Evolutionary conservation across 2,888 invertebrate species (phyloP).

Genomic region (Mesorhabditis belari): DNA sequence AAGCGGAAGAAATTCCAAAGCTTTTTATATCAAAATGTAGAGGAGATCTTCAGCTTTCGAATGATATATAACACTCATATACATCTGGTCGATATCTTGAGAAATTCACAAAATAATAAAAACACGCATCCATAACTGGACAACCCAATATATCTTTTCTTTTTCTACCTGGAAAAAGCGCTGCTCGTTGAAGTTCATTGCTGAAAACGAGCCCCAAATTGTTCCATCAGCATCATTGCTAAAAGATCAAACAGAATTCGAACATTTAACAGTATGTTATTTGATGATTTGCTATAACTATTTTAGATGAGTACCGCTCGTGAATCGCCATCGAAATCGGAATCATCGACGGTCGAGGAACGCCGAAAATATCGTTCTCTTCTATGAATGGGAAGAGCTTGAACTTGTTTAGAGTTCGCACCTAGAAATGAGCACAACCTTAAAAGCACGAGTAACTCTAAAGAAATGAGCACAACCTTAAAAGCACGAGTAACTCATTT

Average conservation of each 20-base stretch:
- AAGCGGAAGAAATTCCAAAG: no score
- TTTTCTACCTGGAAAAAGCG: slow-evolving; percentile 51
- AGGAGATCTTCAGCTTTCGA: no score
- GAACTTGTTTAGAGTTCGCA: slow-evolving; percentile 45
- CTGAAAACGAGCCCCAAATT: slow-evolving; percentile 51
- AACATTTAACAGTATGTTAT: no score
- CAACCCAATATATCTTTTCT: no score
- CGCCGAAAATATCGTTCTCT: slow-evolving; percentile 48
- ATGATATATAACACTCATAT: no score
- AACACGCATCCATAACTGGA: no score
- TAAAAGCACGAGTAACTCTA: background rate
- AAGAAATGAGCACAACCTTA: background rate
- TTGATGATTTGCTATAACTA: no score
- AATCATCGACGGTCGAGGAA: slow-evolving; percentile 45
- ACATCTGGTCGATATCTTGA: no score
- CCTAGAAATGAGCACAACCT: slow-evolving; percentile 19
- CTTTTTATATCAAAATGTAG: no score
- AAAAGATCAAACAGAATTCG: no score
- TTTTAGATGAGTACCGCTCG: slow-evolving; percentile 36
- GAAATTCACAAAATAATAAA: no score
- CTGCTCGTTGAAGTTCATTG: slow-evolving; percentile 51
- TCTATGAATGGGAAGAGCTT: slow-evolving; percentile 50
- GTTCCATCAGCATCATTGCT: slow-evolving; percentile 43
- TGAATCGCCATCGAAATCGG: slow-evolving; percentile 53
- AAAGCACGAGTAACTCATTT: background rate